A percentile compares a stretch with the other conserved stretches of the same genome.
Conservation (phyloP, 37 sponge, comb jelly and placozoan species). For the Cliona cf. orientalis region DNA sequence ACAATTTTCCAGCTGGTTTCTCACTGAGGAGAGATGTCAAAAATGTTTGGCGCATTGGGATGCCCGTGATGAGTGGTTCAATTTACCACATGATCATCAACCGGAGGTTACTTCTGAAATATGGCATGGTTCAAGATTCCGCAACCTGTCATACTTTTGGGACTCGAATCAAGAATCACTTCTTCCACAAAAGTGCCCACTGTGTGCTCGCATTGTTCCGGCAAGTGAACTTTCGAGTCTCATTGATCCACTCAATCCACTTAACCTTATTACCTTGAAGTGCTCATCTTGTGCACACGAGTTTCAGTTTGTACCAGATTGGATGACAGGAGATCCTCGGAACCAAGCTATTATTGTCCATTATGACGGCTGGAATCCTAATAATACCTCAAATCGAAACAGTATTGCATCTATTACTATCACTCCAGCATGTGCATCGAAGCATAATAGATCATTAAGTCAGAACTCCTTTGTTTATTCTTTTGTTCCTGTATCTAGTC, state of each 20-base stretch:
- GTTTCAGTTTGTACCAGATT: too few species aligned
- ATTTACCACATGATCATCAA: neutral
- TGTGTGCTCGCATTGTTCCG: neutral
- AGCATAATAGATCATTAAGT: neutral
- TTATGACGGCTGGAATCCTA: constrained; percentile 29
- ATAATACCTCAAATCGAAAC: constrained; percentile 3
- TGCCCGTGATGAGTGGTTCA: constrained; percentile 3
- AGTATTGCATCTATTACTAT: constrained; percentile 32
- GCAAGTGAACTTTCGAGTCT: too few species aligned
- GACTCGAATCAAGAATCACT: neutral
- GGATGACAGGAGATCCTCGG: constrained; percentile 18
- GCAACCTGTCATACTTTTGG: constrained; percentile 11
- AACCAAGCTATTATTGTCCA: constrained; percentile 24
- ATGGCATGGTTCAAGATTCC: constrained; percentile 23
- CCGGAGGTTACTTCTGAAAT: neutral
- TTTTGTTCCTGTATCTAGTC: too few species aligned
- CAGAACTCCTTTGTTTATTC: too few species aligned
- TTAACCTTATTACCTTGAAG: too few species aligned
- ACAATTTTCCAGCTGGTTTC: constrained; percentile 4
- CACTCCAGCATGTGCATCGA: constrained; percentile 6
- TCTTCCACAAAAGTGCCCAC: constrained; percentile 17
- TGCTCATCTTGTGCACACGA: too few species aligned
- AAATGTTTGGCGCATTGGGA: constrained; percentile 9
- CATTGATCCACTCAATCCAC: too few species aligned
- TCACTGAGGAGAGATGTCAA: neutral